Conservation (phyloP, 2,113 vertebrate genomes). For the Osmerus eperlanus region DNA sequence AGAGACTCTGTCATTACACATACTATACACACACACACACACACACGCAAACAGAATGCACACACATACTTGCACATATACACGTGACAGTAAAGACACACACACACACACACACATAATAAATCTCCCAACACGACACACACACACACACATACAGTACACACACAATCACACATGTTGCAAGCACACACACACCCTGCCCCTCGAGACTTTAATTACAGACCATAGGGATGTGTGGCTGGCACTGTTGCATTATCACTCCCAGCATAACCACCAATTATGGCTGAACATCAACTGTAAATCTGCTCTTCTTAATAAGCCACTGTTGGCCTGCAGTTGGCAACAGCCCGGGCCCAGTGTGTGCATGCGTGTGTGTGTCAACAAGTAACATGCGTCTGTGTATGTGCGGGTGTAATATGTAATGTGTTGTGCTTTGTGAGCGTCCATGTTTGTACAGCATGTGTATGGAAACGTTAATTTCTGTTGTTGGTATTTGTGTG, state of each 20-base stretch:
- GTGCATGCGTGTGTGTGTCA: constrained; percentile 7
- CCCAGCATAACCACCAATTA: constrained; percentile 51
- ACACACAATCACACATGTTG: too few relatives aligned
- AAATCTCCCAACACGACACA: not conserved
- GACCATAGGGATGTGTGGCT: constrained; percentile 27
- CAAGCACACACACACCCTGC: not conserved
- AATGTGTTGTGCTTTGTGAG: not conserved
- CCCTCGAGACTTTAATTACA: constrained; percentile 43
- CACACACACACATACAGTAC: not conserved
- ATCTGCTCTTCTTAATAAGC: constrained; percentile 50
- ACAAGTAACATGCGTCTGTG: not conserved
- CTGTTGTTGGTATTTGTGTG: too few relatives aligned
- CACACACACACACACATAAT: not conserved
- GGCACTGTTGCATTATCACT: constrained; percentile 49
- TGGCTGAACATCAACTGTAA: constrained; percentile 48
- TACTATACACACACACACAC: constrained; percentile 8
- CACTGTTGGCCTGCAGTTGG: constrained; percentile 4
- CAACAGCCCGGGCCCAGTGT: not conserved
- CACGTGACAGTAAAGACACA: not conserved
- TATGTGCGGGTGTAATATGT: not conserved
- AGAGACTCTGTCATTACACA: constrained; percentile 43
- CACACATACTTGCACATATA: not conserved
- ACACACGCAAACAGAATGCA: not conserved
- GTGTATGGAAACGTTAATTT: not conserved
- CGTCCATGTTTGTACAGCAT: constrained; percentile 2